These are phyloP conservation scores for Cybosia mesomella DNA, from an alignment of 2,888 invertebrate species.

Conservation along the genomic window DNA sequence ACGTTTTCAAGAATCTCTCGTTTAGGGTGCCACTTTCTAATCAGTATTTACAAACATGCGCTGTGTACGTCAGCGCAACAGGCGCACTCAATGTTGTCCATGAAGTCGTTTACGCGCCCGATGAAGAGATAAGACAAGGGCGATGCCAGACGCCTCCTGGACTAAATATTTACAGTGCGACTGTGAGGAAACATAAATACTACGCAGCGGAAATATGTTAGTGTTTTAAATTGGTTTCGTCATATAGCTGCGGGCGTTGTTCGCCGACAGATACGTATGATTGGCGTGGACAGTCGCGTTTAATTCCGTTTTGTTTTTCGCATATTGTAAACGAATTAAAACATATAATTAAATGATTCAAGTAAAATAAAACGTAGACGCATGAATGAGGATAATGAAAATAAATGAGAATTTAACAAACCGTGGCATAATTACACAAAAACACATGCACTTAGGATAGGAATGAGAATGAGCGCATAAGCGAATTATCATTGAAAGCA, in stretches of 20 bases:
- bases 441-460: conserved; percentile 52
- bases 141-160: conserved; percentile 78
- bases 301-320: conserved; percentile 37
- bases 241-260: conserved; percentile 69
- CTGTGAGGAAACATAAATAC: conserved; percentile 84
- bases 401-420: conserved; percentile 38
- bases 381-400: conserved; percentile 18
- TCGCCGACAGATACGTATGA: conserved; percentile 44
- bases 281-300: conserved; percentile 37
- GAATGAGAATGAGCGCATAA: conserved; percentile 60
- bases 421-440: conserved; percentile 45
- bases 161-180: conserved; percentile 84
- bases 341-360: conserved; percentile 23
- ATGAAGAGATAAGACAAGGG: conserved; percentile 79
- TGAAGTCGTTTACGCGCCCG: conserved; percentile 70
- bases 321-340: conserved; percentile 36
- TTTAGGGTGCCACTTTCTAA: conserved; percentile 71
- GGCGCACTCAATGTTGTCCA: conserved; percentile 59
- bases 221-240: conserved; percentile 82
- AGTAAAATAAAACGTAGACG: conserved; percentile 11
- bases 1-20: conserved; percentile 66
- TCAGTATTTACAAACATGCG: conserved; percentile 75
- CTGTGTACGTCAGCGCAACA: conserved; percentile 66
- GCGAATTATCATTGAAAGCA: conserved; percentile 66
- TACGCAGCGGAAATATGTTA: conserved; percentile 77